These are phyloP conservation scores for Galerucella nymphaeae DNA, from an alignment of 2,888 invertebrate genomes.

Conservation along the genomic window DNA sequence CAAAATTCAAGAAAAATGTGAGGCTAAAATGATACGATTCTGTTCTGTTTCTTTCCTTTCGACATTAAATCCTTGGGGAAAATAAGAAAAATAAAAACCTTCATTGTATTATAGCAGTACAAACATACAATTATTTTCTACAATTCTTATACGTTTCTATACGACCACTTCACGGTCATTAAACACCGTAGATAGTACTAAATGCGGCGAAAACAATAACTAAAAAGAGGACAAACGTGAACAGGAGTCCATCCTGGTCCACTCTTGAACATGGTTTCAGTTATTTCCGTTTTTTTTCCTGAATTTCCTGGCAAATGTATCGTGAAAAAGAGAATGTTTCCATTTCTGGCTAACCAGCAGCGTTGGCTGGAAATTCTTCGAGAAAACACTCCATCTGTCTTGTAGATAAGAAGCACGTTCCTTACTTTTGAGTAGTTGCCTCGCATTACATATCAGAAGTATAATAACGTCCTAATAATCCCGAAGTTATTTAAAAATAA, in stretches of 20 bases:
- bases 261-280: conserved; percentile 45
- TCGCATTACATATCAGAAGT: no score
- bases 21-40: neutral
- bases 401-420: no score
- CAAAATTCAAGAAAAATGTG: neutral
- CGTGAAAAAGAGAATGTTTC: conserved; percentile 6
- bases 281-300: conserved; percentile 31
- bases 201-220: conserved; percentile 43
- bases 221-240: conserved; percentile 46
- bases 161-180: conserved; percentile 15
- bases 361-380: no score
- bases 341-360: neutral
- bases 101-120: conserved; percentile 4
- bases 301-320: conserved; percentile 23
- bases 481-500: no score
- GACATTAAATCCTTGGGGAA: neutral
- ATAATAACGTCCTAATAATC: no score
- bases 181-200: conserved; percentile 14
- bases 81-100: neutral
- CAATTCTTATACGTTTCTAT: conserved; percentile 12
- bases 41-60: neutral
- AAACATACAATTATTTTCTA: conserved; percentile 10
- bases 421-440: no score
- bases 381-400: no score
- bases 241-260: conserved; percentile 41